phyloP scores from a whole-genome alignment of 2,797 vertebrate species.

The Coregonus suidteri region DNA sequence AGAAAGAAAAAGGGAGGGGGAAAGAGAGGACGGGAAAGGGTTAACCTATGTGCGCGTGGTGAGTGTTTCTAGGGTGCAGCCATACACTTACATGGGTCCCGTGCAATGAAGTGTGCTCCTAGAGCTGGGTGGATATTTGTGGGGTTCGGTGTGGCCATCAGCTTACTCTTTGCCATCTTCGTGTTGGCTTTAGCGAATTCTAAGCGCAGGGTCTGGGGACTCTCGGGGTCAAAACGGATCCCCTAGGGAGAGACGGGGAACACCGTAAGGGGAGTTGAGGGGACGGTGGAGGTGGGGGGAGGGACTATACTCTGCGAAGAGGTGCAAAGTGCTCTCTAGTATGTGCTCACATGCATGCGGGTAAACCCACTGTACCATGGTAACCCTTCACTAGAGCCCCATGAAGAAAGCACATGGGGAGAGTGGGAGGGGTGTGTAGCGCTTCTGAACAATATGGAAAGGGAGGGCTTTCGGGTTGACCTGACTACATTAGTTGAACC shows the following conservation, averaged over 20 bases:
- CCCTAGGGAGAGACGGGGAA: slow-evolving; percentile 83
- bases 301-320: neutral
- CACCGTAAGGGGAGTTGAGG: neutral
- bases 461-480: neutral
- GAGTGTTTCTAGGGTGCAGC: slow-evolving; percentile 65
- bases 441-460: neutral
- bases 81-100: too few relatives aligned
- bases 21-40: too few relatives aligned
- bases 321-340: neutral
- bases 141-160: too few relatives aligned
- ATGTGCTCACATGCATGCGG: neutral
- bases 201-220: slow-evolving; percentile 97
- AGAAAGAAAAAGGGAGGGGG: neutral
- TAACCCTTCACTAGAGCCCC: neutral
- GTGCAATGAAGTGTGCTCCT: too few relatives aligned
- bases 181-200: slow-evolving; percentile 93
- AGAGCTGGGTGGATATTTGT: too few relatives aligned
- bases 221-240: slow-evolving; percentile 98
- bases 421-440: neutral
- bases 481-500: neutral
- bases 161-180: too few relatives aligned
- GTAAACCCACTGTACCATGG: neutral
- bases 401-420: neutral
- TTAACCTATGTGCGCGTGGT: slow-evolving; percentile 68
- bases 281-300: neutral